Base-by-base conservation (phyloP, 1,140 invertebrate genomes). In the Aphelenchoides besseyi region DNA sequence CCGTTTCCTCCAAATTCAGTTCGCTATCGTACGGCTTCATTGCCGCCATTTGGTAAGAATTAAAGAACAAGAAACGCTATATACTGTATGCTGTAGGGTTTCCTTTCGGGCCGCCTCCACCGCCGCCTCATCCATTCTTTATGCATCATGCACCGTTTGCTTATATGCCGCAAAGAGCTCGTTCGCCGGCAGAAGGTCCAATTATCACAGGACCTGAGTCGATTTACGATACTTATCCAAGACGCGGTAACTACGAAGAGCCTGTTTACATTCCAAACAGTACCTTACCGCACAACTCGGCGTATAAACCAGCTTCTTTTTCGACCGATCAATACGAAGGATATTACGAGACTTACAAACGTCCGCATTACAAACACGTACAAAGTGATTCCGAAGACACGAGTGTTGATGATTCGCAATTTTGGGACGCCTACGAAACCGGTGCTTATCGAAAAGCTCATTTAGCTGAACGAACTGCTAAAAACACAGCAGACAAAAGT, bases 391-490 rank as follows among this genome's bases (percentile, higher is more conserved):
- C 33, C 33, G 35, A 75, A 64, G 64, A 79, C 57, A 61, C 64
- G 3, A 81, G 78, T 48, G 53, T 79, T 18, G 70, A 76, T 75
- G 74, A 78, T 26, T 79, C 75, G 12, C 74, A 77, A n/a, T 79
- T 77, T n/a, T 82, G 80, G 82, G 78, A 82, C 28, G 68, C 71
- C 3, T 84, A 82, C 62, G 81, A 84, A 61, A 72, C 78, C 1
- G 74, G 81, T 8, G 80, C 80, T 57, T 83, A 84, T 63, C 70
- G 78, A 9, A 81, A 83, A 62, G 74, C 77, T 26, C 75, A 83
- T 52, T 59, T 73, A 30, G 71, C 59, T 68, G 67, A 29, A 8
- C 18, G 29, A 12, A 12, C 30, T 9, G 18, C 52, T 29, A 30
- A 78, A 23, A 32, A 28, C 1, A 68, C 68, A 29, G 72, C 36